A percentile compares a stretch with the other conserved stretches of the same genome.
Evolutionary conservation across 2,888 invertebrate species (phyloP).

Genomic region (Polydrusus tereticollis): DNA sequence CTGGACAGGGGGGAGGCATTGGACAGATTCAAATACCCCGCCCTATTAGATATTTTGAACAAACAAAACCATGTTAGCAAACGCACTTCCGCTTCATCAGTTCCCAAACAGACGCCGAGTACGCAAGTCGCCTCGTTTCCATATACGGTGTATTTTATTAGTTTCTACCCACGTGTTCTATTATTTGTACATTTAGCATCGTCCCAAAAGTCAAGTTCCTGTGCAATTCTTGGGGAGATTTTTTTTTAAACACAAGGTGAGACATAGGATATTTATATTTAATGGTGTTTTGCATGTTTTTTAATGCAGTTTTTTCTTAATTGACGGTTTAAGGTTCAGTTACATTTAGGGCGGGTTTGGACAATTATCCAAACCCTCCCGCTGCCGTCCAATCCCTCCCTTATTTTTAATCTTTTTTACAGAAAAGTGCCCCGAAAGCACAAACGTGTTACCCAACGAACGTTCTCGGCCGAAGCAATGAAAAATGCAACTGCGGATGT

Average conservation of each 20-base stretch:
- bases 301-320: too few relatives aligned
- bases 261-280: too few relatives aligned
- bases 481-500: too few relatives aligned
- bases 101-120: background rate
- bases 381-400: too few relatives aligned
- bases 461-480: background rate
- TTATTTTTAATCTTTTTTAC: too few relatives aligned
- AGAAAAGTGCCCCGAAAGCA: background rate
- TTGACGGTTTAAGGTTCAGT: too few relatives aligned
- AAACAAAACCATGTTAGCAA: background rate
- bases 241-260: too few relatives aligned
- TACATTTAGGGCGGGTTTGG: too few relatives aligned
- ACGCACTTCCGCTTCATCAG: background rate
- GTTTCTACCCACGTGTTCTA: background rate
- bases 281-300: too few relatives aligned
- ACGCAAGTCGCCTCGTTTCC: background rate
- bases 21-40: slow-evolving; percentile 12
- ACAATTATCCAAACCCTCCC: too few relatives aligned
- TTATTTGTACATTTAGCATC: background rate
- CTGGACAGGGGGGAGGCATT: slow-evolving; percentile 13
- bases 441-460: background rate
- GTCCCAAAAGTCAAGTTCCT: background rate
- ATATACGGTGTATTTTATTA: background rate
- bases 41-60: background rate
- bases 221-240: background rate